Evolutionary conservation across 2,888 invertebrate species (phyloP).

Genomic region (Gymnosoma rotundatum): DNA sequence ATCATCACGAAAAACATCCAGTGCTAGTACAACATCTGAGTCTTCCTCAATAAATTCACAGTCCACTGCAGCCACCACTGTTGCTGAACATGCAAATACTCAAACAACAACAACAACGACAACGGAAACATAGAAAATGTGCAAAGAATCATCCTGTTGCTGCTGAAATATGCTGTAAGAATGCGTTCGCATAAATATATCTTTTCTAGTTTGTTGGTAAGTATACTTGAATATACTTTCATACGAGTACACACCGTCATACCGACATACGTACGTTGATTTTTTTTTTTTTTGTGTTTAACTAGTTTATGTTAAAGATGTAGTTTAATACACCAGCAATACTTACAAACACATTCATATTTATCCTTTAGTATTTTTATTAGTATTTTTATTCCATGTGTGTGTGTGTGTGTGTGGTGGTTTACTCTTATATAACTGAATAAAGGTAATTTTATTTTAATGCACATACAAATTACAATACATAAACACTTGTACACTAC

Average conservation of each 20-base stretch:
- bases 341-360: neutral
- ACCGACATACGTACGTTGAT: neutral
- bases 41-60: conserved; percentile 67
- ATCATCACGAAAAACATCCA: conserved; percentile 61
- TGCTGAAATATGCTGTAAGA: conserved; percentile 79
- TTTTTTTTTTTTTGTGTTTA: conserved; percentile 20
- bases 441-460: conserved; percentile 66
- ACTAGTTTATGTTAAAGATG: conserved; percentile 43
- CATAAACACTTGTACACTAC: conserved; percentile 33
- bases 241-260: neutral
- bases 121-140: conserved; percentile 77
- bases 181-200: conserved; percentile 68
- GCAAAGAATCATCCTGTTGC: conserved; percentile 77
- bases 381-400: neutral
- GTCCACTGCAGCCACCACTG: conserved; percentile 56
- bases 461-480: conserved; percentile 29
- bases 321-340: conserved; percentile 30
- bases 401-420: neutral
- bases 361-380: neutral
- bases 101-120: conserved; percentile 60
- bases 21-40: conserved; percentile 55
- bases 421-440: conserved; percentile 5
- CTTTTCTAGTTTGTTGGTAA: conserved; percentile 31
- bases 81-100: conserved; percentile 69
- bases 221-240: neutral